A percentile compares a stretch with the other conserved stretches of the same genome.
These are phyloP conservation scores for Lamprologus lemairii DNA, from an alignment of 2,113 vertebrate species.

Conservation along the genomic window DNA sequence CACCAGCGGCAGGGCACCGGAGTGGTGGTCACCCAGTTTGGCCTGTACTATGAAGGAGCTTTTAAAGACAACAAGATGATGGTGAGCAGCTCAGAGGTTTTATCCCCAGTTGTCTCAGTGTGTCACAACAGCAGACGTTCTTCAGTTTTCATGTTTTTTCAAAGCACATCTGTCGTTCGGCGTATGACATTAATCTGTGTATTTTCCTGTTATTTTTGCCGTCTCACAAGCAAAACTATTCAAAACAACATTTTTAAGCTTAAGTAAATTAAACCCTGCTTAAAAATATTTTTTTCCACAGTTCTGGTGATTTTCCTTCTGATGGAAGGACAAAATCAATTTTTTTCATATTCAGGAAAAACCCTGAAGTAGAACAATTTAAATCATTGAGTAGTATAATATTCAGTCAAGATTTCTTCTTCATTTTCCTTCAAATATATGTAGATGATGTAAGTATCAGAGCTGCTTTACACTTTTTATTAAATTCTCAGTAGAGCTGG, in stretches of 20 bases:
- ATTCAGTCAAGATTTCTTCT: background rate
- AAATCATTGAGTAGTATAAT: background rate
- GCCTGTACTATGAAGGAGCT: constrained; percentile 91
- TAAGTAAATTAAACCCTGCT: background rate
- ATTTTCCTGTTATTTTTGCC: background rate
- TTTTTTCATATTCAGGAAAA: background rate
- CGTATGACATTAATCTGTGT: background rate
- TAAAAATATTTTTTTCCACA: background rate
- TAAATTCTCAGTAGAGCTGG: background rate
- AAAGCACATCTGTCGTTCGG: background rate
- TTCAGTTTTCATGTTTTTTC: background rate
- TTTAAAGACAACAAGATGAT: constrained; percentile 95
- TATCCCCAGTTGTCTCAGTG: background rate
- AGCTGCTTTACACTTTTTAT: background rate
- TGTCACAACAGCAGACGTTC: background rate
- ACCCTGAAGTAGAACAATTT: background rate
- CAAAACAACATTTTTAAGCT: background rate
- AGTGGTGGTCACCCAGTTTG: constrained; percentile 97
- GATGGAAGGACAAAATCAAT: background rate
- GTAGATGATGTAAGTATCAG: background rate
- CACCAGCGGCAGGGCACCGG: constrained; percentile 86
- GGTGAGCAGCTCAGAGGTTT: constrained; percentile 68
- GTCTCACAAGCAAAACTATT: background rate
- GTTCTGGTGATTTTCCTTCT: background rate
- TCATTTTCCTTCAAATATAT: background rate